These are phyloP conservation scores for Aldabrachelys gigantea DNA, from an alignment of 2,113 vertebrate genomes.

Conservation along the genomic window DNA sequence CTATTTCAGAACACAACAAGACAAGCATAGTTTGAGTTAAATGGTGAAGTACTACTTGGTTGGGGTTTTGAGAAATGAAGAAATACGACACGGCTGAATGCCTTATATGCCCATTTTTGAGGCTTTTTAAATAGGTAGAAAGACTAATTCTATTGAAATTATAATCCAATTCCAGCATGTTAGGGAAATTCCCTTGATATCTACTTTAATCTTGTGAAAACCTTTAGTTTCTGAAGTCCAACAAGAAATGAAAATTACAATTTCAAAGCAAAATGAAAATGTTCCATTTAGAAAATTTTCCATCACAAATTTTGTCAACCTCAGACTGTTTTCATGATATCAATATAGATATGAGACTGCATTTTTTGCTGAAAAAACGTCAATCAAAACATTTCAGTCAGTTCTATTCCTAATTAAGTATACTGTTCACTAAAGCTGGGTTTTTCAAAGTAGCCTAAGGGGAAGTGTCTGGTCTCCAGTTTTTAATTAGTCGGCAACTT, in stretches of 20 bases:
- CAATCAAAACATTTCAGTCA: not conserved
- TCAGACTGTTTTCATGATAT: not conserved
- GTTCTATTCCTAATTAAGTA: not conserved
- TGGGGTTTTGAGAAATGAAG: not conserved
- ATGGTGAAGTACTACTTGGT: not conserved
- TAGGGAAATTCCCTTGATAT: not conserved
- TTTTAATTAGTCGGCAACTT: not conserved
- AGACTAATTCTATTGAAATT: not conserved
- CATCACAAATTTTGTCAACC: not conserved
- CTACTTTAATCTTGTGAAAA: not conserved
- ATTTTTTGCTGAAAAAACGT: not conserved
- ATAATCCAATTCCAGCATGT: not conserved
- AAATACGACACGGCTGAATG: fast-evolving
- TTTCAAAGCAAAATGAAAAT: not conserved
- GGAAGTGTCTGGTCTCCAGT: not conserved
- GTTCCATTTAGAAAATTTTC: not conserved
- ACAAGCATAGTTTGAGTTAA: not conserved
- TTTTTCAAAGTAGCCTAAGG: not conserved
- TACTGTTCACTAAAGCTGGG: not conserved
- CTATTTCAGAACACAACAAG: not conserved
- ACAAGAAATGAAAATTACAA: too few species aligned
- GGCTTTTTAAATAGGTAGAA: not conserved
- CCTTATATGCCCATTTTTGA: not conserved
- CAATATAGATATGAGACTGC: not conserved
- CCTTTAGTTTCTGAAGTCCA: not conserved